A percentile compares a stretch with the other conserved stretches of the same genome.
Conservation (phyloP, 2,797 vertebrate species). For the Phoeniculus purpureus region DNA sequence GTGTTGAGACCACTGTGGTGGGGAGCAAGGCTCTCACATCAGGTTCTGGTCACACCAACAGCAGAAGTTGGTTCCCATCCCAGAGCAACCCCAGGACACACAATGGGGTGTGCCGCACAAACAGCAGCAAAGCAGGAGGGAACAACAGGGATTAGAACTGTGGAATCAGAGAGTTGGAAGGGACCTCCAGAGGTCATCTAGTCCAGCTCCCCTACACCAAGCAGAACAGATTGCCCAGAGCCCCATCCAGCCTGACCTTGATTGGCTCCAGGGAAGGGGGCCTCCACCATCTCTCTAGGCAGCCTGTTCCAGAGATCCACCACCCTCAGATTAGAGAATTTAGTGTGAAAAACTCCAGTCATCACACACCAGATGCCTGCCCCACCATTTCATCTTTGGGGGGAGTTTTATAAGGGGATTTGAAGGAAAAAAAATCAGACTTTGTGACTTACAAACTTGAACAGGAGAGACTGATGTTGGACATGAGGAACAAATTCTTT, state of each 20-base stretch:
- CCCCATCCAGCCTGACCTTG: too few species aligned
- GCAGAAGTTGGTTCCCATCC: neutral
- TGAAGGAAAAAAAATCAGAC: neutral
- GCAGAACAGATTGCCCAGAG: too few species aligned
- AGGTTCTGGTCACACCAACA: neutral
- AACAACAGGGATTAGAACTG: neutral
- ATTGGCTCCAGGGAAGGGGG: too few species aligned
- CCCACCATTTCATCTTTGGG: neutral
- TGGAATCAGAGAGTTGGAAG: too few species aligned
- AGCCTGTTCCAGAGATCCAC: too few species aligned
- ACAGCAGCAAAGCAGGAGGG: neutral
- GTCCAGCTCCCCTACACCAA: too few species aligned
- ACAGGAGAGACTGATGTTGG: too few species aligned
- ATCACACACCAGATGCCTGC: neutral
- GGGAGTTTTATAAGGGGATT: neutral
- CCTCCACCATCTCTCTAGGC: too few species aligned
- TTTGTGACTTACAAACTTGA: too few species aligned
- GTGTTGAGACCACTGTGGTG: neutral
- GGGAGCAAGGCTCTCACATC: neutral
- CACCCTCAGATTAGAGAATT: too few species aligned
- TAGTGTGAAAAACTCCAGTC: neutral
- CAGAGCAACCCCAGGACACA: neutral
- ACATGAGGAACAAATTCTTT: too few species aligned
- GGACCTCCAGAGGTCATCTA: too few species aligned
- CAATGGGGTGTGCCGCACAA: neutral